phyloP scores from a whole-genome alignment of 2,113 vertebrate genomes.

The Dromiciops gliroides region DNA sequence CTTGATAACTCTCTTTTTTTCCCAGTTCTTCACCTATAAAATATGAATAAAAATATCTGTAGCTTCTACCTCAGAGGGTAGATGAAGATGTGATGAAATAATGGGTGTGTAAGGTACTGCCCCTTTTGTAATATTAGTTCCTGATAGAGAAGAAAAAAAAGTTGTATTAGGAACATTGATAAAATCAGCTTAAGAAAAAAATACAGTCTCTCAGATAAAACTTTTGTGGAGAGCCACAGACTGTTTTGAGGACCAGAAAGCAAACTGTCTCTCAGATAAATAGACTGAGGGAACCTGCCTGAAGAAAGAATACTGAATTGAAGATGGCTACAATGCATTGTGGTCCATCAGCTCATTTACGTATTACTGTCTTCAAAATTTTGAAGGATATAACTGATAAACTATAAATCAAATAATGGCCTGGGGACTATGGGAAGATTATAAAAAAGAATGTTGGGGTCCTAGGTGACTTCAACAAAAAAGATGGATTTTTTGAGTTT shows the following conservation, averaged over 20 bases:
- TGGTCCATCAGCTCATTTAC: neutral
- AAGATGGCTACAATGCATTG: neutral
- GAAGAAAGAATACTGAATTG: neutral
- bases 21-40: neutral
- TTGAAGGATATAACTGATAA: no score
- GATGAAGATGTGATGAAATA: neutral
- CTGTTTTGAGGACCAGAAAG: neutral
- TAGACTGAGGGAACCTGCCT: neutral
- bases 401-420: no score
- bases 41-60: neutral
- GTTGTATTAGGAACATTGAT: neutral
- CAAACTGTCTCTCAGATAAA: neutral
- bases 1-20: neutral
- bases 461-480: no score
- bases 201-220: neutral
- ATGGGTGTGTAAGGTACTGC: neutral
- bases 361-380: neutral
- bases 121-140: neutral
- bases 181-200: neutral
- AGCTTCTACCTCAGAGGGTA: neutral
- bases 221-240: neutral
- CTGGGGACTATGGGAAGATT: no score
- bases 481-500: no score
- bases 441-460: no score
- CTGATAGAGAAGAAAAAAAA: neutral